A percentile compares a stretch with the other conserved stretches of the same genome.
phyloP scores from a whole-genome alignment of 2,797 vertebrate species.

The Graptemys geographica region DNA sequence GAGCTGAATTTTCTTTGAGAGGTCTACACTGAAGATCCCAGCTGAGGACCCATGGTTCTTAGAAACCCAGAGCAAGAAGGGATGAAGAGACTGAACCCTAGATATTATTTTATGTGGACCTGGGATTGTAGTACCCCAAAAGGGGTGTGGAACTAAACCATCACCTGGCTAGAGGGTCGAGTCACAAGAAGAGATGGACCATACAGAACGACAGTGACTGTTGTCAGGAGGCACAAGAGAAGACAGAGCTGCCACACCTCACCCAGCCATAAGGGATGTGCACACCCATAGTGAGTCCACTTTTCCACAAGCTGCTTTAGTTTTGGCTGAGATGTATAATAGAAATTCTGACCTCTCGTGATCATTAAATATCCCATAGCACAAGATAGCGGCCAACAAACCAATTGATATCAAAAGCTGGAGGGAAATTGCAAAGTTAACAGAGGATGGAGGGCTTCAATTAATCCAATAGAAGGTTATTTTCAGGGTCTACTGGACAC shows the following conservation, averaged over 20 bases:
- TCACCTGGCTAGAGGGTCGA: neutral
- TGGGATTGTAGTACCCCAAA: neutral
- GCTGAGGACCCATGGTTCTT: neutral
- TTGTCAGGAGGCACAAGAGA: neutral
- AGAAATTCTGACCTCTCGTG: neutral
- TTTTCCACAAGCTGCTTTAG: neutral
- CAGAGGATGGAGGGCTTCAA: neutral
- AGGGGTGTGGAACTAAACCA: neutral
- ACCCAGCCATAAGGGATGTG: neutral
- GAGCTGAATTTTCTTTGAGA: neutral
- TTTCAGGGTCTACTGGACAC: neutral
- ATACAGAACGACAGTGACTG: neutral
- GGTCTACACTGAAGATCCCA: neutral
- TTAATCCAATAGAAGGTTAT: neutral
- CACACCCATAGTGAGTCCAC: neutral
- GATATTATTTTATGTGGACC: neutral
- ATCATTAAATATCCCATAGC: neutral
- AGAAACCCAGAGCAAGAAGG: neutral
- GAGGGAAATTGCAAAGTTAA: neutral
- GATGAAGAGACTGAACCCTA: neutral
- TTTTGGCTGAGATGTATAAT: neutral
- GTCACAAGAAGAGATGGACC: neutral
- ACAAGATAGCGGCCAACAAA: neutral
- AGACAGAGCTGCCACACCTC: neutral
- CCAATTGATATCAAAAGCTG: neutral